Evolutionary conservation across 2,797 vertebrate genomes (phyloP).

Genomic region (Chelon labrosus): DNA sequence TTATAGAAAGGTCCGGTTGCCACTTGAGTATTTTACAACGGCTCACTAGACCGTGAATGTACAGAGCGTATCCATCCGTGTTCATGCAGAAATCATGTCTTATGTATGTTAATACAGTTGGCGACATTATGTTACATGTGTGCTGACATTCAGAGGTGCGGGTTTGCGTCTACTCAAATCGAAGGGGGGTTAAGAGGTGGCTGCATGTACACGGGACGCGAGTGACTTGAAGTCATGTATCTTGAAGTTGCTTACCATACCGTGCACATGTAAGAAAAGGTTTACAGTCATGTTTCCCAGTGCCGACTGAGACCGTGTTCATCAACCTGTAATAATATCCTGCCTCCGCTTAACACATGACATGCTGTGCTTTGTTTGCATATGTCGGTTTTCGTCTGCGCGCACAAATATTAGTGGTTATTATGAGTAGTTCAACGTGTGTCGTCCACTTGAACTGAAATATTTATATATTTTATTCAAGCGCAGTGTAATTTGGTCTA

Average conservation of each 20-base stretch:
- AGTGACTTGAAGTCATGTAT: slow-evolving; percentile 18
- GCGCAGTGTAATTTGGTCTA: background rate
- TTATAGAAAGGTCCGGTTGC: slow-evolving; percentile 30
- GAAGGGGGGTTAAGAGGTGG: background rate
- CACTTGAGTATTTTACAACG: slow-evolving; percentile 7
- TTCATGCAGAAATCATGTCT: slow-evolving; percentile 21
- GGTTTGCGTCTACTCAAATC: slow-evolving; percentile 1
- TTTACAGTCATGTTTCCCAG: background rate
- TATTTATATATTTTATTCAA: background rate
- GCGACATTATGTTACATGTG: slow-evolving; percentile 29
- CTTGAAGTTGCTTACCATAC: background rate
- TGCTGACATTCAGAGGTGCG: slow-evolving; percentile 16
- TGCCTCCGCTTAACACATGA: background rate
- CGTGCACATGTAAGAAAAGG: background rate
- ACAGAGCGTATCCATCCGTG: slow-evolving; percentile 23
- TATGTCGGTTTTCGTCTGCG: background rate
- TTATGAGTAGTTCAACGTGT: background rate
- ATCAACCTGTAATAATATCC: background rate
- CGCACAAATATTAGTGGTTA: background rate
- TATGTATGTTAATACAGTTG: slow-evolving; percentile 42
- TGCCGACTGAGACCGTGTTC: background rate
- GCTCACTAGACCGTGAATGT: slow-evolving; percentile 24
- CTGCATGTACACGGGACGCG: too few species aligned
- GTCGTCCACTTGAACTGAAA: background rate
- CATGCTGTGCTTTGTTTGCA: background rate